These are phyloP conservation scores for Bradypus variegatus DNA, from an alignment of 2,797 vertebrate species.

Conservation along the genomic window DNA sequence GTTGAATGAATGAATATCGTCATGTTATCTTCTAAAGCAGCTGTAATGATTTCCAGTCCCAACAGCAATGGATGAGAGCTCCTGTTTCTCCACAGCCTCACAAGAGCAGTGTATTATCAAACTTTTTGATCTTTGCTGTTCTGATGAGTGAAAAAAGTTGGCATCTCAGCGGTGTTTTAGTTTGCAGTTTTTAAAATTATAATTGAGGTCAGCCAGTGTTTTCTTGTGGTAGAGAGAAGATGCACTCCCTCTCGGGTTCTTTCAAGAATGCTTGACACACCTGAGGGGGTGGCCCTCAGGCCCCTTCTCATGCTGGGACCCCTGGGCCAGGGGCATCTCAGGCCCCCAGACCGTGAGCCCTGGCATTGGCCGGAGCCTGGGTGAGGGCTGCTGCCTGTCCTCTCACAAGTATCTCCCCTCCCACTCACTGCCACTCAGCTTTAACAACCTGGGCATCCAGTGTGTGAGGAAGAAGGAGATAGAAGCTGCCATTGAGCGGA, in stretches of 20 bases:
- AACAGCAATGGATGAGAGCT: background rate
- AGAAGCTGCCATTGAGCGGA: constrained; percentile 83
- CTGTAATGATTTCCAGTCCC: background rate
- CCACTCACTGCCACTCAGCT: constrained; percentile 71
- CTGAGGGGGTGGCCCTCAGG: background rate
- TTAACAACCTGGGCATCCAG: constrained; percentile 93
- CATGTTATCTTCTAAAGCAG: background rate
- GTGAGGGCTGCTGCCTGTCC: background rate
- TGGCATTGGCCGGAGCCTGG: rapidly evolving
- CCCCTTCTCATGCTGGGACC: background rate
- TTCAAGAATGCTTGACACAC: background rate
- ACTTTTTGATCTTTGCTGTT: background rate
- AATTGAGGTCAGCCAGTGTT: background rate
- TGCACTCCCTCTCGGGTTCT: background rate
- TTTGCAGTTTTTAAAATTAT: background rate
- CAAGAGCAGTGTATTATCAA: background rate
- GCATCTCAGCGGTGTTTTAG: background rate
- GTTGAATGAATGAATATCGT: background rate
- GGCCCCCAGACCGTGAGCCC: background rate
- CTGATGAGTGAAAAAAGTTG: background rate
- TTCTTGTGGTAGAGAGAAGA: background rate
- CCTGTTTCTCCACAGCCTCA: background rate
- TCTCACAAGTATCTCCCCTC: background rate
- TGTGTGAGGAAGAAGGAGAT: constrained; percentile 93
- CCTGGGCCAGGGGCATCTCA: background rate